These are phyloP conservation scores for Chymomyza costata DNA, from an alignment of 1,140 invertebrate genomes.

Conservation along the genomic window DNA sequence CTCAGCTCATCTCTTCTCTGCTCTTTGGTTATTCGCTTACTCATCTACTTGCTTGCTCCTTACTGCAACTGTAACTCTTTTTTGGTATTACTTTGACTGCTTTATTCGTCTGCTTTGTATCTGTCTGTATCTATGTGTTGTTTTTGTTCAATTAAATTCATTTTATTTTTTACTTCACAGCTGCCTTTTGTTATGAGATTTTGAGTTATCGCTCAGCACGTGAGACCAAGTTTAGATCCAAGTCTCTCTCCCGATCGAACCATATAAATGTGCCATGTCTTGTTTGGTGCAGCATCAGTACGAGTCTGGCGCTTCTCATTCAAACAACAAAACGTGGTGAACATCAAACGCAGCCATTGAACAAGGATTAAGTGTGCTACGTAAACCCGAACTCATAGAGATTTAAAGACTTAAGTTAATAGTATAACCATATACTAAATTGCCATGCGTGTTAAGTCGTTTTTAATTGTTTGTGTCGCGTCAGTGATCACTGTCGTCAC, in stretches of 20 bases:
- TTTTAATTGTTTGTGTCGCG: conserved; percentile 75
- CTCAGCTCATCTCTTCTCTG: not conserved
- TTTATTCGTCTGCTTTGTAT: not conserved
- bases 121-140: conserved; percentile 33
- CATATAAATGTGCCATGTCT: conserved; percentile 52
- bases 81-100: not conserved
- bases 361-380: conserved; percentile 58
- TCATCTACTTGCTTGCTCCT: too few species aligned
- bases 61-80: too few species aligned
- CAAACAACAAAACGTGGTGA: conserved; percentile 24
- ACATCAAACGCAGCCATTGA: conserved; percentile 2
- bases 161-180: too few species aligned
- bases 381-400: conserved; percentile 19
- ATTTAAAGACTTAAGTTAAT: conserved; percentile 25
- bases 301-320: conserved; percentile 50
- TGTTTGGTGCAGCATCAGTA: conserved; percentile 47
- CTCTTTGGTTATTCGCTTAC: not conserved
- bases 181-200: conserved; percentile 68
- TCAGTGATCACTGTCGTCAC: conserved; percentile 75
- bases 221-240: conserved; percentile 19
- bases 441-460: conserved; percentile 65
- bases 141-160: conserved; percentile 68
- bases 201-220: conserved; percentile 23
- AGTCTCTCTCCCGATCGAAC: conserved; percentile 35
- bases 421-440: not conserved